Base-by-base conservation (phyloP, 2,113 vertebrate species). In the Gulo gulo region DNA sequence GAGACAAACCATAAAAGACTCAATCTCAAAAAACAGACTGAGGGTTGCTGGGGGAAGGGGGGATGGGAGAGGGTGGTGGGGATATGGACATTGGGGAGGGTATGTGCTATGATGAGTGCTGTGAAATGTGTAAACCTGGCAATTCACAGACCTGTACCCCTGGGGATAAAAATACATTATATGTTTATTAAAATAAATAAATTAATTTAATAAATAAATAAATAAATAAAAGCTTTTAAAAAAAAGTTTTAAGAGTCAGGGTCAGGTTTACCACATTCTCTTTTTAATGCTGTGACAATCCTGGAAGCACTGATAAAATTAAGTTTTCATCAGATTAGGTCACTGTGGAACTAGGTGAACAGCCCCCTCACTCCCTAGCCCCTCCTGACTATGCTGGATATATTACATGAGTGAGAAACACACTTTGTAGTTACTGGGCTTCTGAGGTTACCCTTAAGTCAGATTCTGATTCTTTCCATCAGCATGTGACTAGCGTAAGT, bases 391-490 rank as follows among this genome's bases (percentile, higher is more conserved):
- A 1, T 26, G 15, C 8, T 39, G 57, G 36, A 47, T 10, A 36
- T 3, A 52, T 2, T 36, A 13, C 47, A 31, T 20, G 59, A 78
- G 29, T 31, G 20, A 92, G 57, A 85, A 87, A 80, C 21, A 36
- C 45, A 0, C 36, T 92, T n/a, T 39, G 52, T 67, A 67, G 34
- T 45, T 63, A 52, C 0, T 12, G 34, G 59, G 59, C 14, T 61
- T 14, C 36, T 69, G 26, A 73, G 45, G 59, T 80, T 95, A 90
- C 11, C 29, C 3, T 57, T 52, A 50, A 78, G 26, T 90, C 29
- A 80, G 12, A 83, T 80, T 95, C 89, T 65, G n/a, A 57, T 39
- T 69, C 39, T 29, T 24, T 90, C 21, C 31, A 34, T 94, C 12
- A 57, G 14, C 55, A 23, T 23, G 57, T 39, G 1, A 50, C 29